Percentiles rank a stretch among this genome's conserved stretches.
phyloP scores from a whole-genome alignment of 2,113 vertebrate genomes.

The Tachysurus vachellii region DNA sequence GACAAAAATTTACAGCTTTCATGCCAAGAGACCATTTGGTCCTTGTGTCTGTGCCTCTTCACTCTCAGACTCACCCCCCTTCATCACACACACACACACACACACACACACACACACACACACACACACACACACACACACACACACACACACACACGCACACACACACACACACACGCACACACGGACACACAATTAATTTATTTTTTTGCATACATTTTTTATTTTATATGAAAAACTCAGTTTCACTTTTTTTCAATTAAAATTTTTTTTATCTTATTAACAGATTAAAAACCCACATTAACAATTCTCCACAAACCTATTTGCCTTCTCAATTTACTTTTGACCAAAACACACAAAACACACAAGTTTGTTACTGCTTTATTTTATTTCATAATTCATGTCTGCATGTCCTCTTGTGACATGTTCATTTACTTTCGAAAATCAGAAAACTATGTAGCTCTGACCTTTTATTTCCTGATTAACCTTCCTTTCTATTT shows the following conservation, averaged over 20 bases:
- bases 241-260: background rate
- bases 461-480: background rate
- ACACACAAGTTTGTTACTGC: background rate
- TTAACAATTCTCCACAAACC: background rate
- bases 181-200: background rate
- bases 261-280: background rate
- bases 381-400: background rate
- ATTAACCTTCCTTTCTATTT: background rate
- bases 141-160: background rate
- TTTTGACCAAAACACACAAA: background rate
- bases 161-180: no score
- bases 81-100: slow-evolving; percentile 27
- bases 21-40: slow-evolving; percentile 65
- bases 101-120: background rate
- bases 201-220: background rate
- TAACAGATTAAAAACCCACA: background rate
- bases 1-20: slow-evolving; percentile 49
- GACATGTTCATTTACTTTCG: background rate
- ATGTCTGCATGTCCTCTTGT: background rate
- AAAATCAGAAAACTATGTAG: background rate
- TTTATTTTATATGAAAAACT: slow-evolving; percentile 1
- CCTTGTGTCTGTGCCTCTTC: slow-evolving; percentile 52
- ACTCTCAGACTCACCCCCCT: slow-evolving; percentile 14
- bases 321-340: background rate
- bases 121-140: background rate